Base-by-base conservation (phyloP, 2,113 vertebrate species). In the Lagopus leucura region DNA sequence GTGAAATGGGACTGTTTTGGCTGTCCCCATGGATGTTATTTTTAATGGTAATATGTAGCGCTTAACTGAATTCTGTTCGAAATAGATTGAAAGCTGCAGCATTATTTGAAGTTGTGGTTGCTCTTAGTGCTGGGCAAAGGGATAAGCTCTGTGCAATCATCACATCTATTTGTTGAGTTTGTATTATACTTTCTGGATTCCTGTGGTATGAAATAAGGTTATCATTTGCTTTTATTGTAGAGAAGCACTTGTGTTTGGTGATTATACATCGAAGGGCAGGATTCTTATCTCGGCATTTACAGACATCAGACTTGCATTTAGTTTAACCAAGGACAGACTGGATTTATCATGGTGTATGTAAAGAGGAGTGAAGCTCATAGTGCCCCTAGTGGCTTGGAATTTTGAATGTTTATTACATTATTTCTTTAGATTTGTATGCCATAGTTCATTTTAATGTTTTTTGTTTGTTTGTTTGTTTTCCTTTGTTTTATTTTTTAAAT, bases 41-140 rank as follows among this genome's bases (percentile, higher is more conserved):
- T 92, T 90, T 92, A 58, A 69, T 78, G 82, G 72, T 75, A 91
- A 90, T 94, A 96, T 96, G 94, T 82, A 96, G 87, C 96, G 80
- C 70, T 96, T 92, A 95, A 90, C 38, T n/a, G 77, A 96, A 87
- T 88, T 92, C 92, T 90, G 91, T 93, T 95, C 75, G 66, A 92
- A 97, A 95, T 55, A 42, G n/a, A n/a, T 71, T 86, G 34, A 69
- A 76, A 83, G 79, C 55, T 85, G 87, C 19, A 83, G 58, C 34
- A 81, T 95, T 66, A 50, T 92, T 91, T 90, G 64, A 91, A 20
- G 43, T 43, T 61, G 20, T 65, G 8, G 43, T 32, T 86, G 28
- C 27, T 71, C 93, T 94, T 65, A 66, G 64, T 13, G 14, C 82
- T 36, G 30, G 80, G 25, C 25, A 61, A 88, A 65, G 5, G 47